phyloP scores from a whole-genome alignment of 2,888 invertebrate genomes.

The Dynastes grantii region DNA sequence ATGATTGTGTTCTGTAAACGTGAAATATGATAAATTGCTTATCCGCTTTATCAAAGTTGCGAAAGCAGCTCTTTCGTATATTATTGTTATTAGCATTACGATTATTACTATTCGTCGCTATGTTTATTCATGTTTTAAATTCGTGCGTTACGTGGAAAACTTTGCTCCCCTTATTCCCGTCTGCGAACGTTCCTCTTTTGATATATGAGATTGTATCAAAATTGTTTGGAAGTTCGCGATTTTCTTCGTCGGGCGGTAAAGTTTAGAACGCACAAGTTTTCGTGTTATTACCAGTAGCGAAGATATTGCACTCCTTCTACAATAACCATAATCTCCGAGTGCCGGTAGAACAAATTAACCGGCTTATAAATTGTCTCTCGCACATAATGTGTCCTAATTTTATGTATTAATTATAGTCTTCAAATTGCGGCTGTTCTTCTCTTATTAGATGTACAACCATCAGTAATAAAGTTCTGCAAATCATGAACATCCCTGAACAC shows the following conservation, averaged over 20 bases:
- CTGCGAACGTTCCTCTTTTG: slow-evolving; percentile 24
- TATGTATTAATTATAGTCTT: slow-evolving; percentile 34
- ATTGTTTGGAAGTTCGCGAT: slow-evolving; percentile 48
- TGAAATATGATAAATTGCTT: slow-evolving; percentile 33
- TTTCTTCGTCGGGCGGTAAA: slow-evolving; percentile 19
- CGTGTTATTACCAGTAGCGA: slow-evolving; percentile 15
- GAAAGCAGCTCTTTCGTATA: background rate
- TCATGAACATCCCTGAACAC: background rate
- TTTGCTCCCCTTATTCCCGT: slow-evolving; percentile 9
- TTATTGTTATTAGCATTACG: slow-evolving; percentile 36
- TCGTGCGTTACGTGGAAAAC: slow-evolving; percentile 25
- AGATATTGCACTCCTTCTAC: slow-evolving; percentile 16
- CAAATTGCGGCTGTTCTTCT: slow-evolving; percentile 4
- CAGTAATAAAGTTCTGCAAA: slow-evolving; percentile 2
- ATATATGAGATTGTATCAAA: slow-evolving; percentile 48
- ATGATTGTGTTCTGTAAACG: slow-evolving; percentile 29
- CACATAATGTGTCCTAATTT: slow-evolving; percentile 42
- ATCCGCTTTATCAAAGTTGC: slow-evolving; percentile 39
- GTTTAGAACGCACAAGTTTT: slow-evolving; percentile 28
- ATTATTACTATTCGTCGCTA: slow-evolving; percentile 29
- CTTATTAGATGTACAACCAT: slow-evolving; percentile 9
- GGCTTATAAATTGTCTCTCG: slow-evolving; percentile 39
- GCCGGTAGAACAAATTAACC: slow-evolving; percentile 34
- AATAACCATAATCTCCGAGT: slow-evolving; percentile 36
- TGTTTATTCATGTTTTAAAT: slow-evolving; percentile 38